Evolutionary conservation across 2,888 invertebrate genomes (phyloP).

Genomic region (Mycalesis mineus): DNA sequence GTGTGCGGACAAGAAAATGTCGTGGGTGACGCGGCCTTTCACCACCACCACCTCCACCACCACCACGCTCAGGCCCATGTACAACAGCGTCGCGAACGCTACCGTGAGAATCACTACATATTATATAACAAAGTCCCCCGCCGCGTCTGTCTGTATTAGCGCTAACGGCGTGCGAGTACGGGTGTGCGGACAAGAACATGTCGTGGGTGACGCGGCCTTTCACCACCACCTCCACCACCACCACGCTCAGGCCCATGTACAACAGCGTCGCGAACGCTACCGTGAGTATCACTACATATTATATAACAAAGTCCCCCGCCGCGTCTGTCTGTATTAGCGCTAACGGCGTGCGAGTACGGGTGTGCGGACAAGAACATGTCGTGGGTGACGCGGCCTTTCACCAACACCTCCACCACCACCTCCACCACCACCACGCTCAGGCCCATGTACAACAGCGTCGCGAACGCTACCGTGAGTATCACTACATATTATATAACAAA

Average conservation of each 20-base stretch:
- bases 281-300: constrained; percentile 41
- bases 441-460: constrained; percentile 59
- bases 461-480: constrained; percentile 51
- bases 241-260: constrained; percentile 61
- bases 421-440: constrained; percentile 58
- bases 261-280: constrained; percentile 55
- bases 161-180: constrained; percentile 84
- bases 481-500: not conserved
- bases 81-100: constrained; percentile 54
- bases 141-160: too few relatives aligned
- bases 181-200: constrained; percentile 78
- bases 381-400: constrained; percentile 58
- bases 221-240: constrained; percentile 54
- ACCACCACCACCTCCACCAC: constrained; percentile 55
- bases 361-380: constrained; percentile 77
- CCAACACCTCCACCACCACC: constrained; percentile 57
- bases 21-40: constrained; percentile 59
- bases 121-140: too few relatives aligned
- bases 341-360: constrained; percentile 84
- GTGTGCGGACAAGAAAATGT: constrained; percentile 76
- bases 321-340: constrained; percentile 79
- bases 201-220: constrained; percentile 60
- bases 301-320: too few relatives aligned
- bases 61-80: constrained; percentile 61
- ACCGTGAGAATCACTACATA: constrained; percentile 46